Conservation (phyloP, 2,888 invertebrate species). For the Drosophila affinis region DNA sequence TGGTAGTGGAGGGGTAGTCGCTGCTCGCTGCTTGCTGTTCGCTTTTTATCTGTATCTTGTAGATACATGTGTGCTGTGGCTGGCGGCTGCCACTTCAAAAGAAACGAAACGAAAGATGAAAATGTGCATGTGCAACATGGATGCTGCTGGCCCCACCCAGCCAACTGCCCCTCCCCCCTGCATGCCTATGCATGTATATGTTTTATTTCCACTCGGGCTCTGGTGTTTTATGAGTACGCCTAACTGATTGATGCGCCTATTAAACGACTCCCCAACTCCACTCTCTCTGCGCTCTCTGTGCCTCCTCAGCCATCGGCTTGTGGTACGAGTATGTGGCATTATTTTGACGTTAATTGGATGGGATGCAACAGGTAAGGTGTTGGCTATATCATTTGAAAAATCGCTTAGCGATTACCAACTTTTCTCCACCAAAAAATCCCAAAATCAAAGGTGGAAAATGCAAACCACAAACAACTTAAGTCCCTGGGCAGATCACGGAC, state of each 20-base stretch:
- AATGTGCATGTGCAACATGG: slow-evolving; percentile 59
- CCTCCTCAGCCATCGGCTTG: slow-evolving; percentile 19
- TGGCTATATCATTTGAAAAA: slow-evolving; percentile 67
- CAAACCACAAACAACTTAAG: slow-evolving; percentile 29
- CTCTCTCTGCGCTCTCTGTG: slow-evolving; percentile 24
- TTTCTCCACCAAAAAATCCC: not conserved
- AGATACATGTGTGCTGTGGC: slow-evolving; percentile 52
- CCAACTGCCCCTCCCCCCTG: too few species aligned
- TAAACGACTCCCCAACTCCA: slow-evolving; percentile 71
- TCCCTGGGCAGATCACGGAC: slow-evolving; percentile 8
- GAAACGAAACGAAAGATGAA: slow-evolving; percentile 42
- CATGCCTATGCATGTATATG: slow-evolving; percentile 32
- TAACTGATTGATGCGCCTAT: slow-evolving; percentile 76
- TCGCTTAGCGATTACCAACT: slow-evolving; percentile 48
- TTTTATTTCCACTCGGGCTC: slow-evolving; percentile 65
- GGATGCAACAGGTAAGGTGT: slow-evolving; percentile 46
- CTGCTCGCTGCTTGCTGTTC: slow-evolving; percentile 2
- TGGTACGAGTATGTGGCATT: slow-evolving; percentile 48
- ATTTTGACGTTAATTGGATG: slow-evolving; percentile 74
- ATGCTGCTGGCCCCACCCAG: slow-evolving; percentile 19
- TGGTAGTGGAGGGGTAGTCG: not conserved
- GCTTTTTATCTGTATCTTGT: slow-evolving; percentile 57
- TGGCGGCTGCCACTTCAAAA: slow-evolving; percentile 71
- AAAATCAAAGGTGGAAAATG: slow-evolving; percentile 9
- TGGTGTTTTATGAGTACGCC: slow-evolving; percentile 70